Percentiles rank a stretch among this genome's conserved stretches.
Conservation (phyloP, 2,797 vertebrate genomes). For the Benthosema pterotum region DNA sequence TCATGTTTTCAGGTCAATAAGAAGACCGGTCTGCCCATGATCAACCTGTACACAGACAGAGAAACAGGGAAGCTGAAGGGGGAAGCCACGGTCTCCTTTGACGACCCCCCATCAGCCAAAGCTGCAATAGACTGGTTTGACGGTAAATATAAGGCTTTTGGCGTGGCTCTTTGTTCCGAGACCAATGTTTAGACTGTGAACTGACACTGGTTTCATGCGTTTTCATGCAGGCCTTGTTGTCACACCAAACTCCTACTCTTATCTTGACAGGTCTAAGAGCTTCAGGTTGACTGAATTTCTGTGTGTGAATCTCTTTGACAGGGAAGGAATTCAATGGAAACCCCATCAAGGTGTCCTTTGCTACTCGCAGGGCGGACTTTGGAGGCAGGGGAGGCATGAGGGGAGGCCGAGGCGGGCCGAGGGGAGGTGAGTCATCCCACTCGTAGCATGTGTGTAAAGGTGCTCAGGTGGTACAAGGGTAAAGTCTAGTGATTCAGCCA, state of each 20-base stretch:
- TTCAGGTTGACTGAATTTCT: not conserved
- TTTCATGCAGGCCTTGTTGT: too few relatives aligned
- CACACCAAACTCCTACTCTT: too few relatives aligned
- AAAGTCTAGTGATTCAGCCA: too few relatives aligned
- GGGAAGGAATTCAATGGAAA: slow-evolving; percentile 91
- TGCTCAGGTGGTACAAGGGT: too few relatives aligned
- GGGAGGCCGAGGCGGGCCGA: slow-evolving; percentile 78
- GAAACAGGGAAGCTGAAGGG: slow-evolving; percentile 92
- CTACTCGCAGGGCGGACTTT: slow-evolving; percentile 88
- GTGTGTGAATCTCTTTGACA: slow-evolving; percentile 31
- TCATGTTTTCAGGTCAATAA: slow-evolving; percentile 83
- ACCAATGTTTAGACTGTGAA: too few relatives aligned
- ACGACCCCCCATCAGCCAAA: slow-evolving; percentile 91
- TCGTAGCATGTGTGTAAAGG: too few relatives aligned
- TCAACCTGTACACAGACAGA: slow-evolving; percentile 91
- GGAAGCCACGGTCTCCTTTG: slow-evolving; percentile 91
- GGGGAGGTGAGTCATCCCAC: slow-evolving; percentile 80
- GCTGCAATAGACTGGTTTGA: slow-evolving; percentile 94
- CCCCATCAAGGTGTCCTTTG: slow-evolving; percentile 90
- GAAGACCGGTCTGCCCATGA: slow-evolving; percentile 92
- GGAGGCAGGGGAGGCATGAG: slow-evolving; percentile 82
- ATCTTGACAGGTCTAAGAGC: not conserved
- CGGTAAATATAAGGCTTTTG: slow-evolving; percentile 65
- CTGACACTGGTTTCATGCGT: too few relatives aligned
- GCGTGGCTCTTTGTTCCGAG: too few relatives aligned